Evolutionary conservation across 2,113 vertebrate genomes (phyloP), one percentile per base, ranked within the genome.

Genomic region (Chionomys nivalis): DNA sequence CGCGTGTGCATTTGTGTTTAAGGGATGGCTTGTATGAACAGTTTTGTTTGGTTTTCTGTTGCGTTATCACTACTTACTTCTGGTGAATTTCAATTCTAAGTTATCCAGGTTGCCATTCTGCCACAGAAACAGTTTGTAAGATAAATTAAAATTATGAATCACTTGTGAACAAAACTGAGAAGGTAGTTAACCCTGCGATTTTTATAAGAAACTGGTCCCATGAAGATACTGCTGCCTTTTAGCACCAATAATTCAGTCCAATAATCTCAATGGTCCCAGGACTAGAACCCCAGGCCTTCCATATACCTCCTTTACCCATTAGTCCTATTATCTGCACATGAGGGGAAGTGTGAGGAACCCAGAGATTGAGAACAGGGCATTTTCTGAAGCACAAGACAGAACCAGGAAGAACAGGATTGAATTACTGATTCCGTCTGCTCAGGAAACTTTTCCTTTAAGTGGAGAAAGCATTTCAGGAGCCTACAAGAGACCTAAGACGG

Each of bases 51-150:
- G 44, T 31, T 44, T 44, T 79, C 49, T 68, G 1, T 82, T 58
- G 39, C 28, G 36, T 31, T 89, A 11, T 77, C 19, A 88, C n/a
- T 94, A 81, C 4, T 93, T 94, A 28, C 90, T 93, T 79, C 81
- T 14, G 36, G 39, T 77, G 10, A 87, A n/a, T 81, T 94, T 94
- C 93, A 90, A 68, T 31, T 24, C 3, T 63, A 39, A 23, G 19
- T 83, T 77, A 66, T 81, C 12, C 7, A 89, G 26, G 4, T 86
- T 85, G 14, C 31, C 11, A 3, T 87, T 28, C 70, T 95, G 49
- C 33, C 88, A 90, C 68, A 77, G 61, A 88, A 90, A 61, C 36
- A 31, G 21, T 11, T 52, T 90, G 47, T 19, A 63, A 85, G 70
- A 73, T 13, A 86, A 89, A 55, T 82, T 89, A 75, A 93, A 90